A percentile compares a stretch with the other conserved stretches of the same genome.
These are phyloP conservation scores for Zaprionus tsacasi DNA, from an alignment of 1,140 invertebrate genomes.

Conservation along the genomic window DNA sequence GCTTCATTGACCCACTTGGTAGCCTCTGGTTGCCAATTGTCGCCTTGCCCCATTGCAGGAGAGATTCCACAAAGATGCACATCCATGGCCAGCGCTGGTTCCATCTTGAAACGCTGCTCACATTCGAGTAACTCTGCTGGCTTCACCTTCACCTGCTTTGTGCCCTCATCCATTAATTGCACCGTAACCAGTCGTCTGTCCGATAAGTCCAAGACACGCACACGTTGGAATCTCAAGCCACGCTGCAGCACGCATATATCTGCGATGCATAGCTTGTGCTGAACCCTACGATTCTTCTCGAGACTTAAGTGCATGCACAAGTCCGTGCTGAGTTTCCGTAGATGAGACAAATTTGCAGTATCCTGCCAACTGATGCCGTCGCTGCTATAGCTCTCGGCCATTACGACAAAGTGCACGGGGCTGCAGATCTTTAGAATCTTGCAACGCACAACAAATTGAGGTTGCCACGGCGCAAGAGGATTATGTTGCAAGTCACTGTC, in stretches of 20 bases:
- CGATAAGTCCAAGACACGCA: slow-evolving; percentile 42
- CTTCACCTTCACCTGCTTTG: slow-evolving; percentile 28
- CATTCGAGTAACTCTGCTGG: slow-evolving; percentile 39
- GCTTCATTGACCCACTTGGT: slow-evolving; percentile 22
- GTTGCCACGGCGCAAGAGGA: slow-evolving; percentile 2
- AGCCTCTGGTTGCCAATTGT: slow-evolving; percentile 12
- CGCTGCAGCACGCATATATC: slow-evolving; percentile 50
- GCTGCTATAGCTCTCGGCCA: slow-evolving; percentile 36
- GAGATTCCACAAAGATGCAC: slow-evolving; percentile 38
- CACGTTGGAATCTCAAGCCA: slow-evolving; percentile 23
- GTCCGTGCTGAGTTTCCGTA: neutral
- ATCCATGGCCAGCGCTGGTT: slow-evolving; percentile 45
- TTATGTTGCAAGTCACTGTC: slow-evolving; percentile 9
- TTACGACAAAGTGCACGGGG: slow-evolving; percentile 39
- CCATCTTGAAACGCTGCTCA: neutral
- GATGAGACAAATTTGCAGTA: neutral
- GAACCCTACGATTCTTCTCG: neutral
- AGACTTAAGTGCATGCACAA: slow-evolving; percentile 33
- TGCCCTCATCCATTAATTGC: slow-evolving; percentile 55
- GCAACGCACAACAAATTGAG: slow-evolving; percentile 30
- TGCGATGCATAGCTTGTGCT: neutral
- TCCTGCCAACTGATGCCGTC: slow-evolving; percentile 23
- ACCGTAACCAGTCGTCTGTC: slow-evolving; percentile 20
- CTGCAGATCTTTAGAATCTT: slow-evolving; percentile 32
- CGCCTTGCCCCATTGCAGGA: neutral